Evolutionary conservation across 2,113 vertebrate genomes (phyloP), one percentile per base, ranked within the genome.

Genomic region (Syrrhaptes paradoxus): DNA sequence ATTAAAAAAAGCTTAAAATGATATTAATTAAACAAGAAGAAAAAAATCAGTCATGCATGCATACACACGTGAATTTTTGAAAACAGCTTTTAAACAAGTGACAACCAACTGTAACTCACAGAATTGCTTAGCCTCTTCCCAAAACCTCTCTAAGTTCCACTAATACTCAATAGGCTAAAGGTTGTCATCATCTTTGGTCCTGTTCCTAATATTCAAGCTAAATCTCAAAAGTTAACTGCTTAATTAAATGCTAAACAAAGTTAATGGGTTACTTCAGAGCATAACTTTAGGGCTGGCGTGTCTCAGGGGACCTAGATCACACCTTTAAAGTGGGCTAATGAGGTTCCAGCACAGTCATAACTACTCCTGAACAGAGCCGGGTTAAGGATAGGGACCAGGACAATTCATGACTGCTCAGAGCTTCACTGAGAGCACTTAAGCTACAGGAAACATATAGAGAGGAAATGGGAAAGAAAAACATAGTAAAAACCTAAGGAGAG

Each of bases 171-270:
- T 3, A 58, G 17, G 20, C 28, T 49, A 59, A 70, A 63, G 12
- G 26, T 31, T 78, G 70, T 74, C 17, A 31, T 41, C 24, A 29
- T 51, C 65, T 70, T 45, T 87, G 41, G 62, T 71, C 10, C 38
- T 28, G 10, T 32, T 66, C 17, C 18, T 28, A 80, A 72, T 13
- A 79, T 13, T 54, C 38, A 75, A 82, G 58, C 6, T 82, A 36
- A 16, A 58, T 63, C 43, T 87, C 48, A 83, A 83, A 72, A 86
- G 41, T 73, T 41, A 79, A 46, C 55, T 62, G 54, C 68, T 89
- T 62, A 63, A 68, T 75, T 92, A 80, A 86, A 89, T 8, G 14
- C 41, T 49, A 66, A 86, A 59, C 22, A 43, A 90, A 89, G 26
- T 46, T 85, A 93, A 71, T 46, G 34, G 43, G 55, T 82, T 77